Base-by-base conservation (phyloP, 2,888 invertebrate species). In the Drosophila imparisetae region DNA sequence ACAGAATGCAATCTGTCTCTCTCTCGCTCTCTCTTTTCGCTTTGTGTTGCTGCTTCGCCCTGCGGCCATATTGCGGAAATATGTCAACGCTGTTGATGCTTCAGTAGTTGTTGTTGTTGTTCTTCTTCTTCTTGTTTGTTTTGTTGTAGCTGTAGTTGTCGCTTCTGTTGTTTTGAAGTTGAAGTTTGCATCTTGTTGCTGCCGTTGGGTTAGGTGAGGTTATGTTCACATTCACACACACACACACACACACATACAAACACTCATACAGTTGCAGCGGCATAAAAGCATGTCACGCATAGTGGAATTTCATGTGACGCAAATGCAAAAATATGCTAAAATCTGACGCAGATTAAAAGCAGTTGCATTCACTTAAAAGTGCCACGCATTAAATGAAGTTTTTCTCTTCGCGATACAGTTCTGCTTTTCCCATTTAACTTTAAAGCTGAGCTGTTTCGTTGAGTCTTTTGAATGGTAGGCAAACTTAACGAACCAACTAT, bases 301-400 rank as follows among this genome's bases (percentile, higher is more conserved):
- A 81, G 86, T 78, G 75, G 76, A 86, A 84, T 86, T 82, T 72
- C 80, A 82, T 85, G 85, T 86, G 85, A 86, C 85, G 85, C 83
- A 86, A 87, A 86, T 87, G 85, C 83, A 85, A 86, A 86, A 83
- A 86, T 87, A 87, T 87, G 85, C 83, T 81, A 84, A 86, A 77
- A 82, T 50, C 77, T 75, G 71, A 72, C 30, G 72, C 75, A 66
- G 69, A 86, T 81, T 78, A 80, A 80, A 81, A 79, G 69, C 68
- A 49, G 60, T 60, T 70, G 78, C 77, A 61, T 62, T 77, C 58
- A 40, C 40, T 72, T 62, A 50, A 69, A 45, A 64, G 60, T 70
- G 40, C 68, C 68, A 63, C 59, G n/a, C 57, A 54, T 45, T 7
- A 24, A 54, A 59, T 63, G 29, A 55, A 69, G 62, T 54, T 63